Base-by-base conservation (phyloP, 2,113 vertebrate genomes). In the Struthio camelus region DNA sequence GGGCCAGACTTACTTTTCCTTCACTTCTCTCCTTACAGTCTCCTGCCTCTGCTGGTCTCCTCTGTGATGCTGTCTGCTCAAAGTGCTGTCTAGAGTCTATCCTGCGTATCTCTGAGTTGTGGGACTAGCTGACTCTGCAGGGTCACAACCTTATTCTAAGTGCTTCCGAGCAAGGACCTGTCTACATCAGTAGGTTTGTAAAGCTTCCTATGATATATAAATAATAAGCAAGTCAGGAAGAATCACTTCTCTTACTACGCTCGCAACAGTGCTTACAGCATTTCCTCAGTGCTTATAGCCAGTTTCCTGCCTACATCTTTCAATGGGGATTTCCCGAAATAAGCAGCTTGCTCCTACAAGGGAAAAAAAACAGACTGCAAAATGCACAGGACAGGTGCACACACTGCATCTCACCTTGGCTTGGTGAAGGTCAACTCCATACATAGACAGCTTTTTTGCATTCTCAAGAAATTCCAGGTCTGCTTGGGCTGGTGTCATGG, bases 391-490 rank as follows among this genome's bases (percentile, higher is more conserved):
- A 50, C 38, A 77, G 62, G 25, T 27, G 58, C 67, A 34, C 32
- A 38, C 0, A 0, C n/a, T 8, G 36, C 10, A 8, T 85, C 87
- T 90, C 97, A 99, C 99, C 99, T 99, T 99, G 89, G 99, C 99
- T 93, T 99, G 99, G 96, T 99, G 99, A 94, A 99, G 98, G 94
- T 99, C 99, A 28, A 99, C 99, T 62, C 99, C 99, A 40, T 99
- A 99, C 99, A 99, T 99, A 4, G 99, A 99, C 11, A 99, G 98
- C 88, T 99, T 99, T 97, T 99, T 99, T 94, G 99, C 99, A 91
- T 99, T 99, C 97, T 99, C 99, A 94, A 99, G 98, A 93, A 99
- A 99, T 98, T 99, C 99, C 97, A 99, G 94, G 95, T 99, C 99
- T 90, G 99, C 99, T 94, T 99, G 99, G 54, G 99, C 99, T 77